Percentiles rank a stretch among this genome's conserved stretches.
phyloP scores from a whole-genome alignment of 2,113 vertebrate species.

The Lophochroa leadbeateri region DNA sequence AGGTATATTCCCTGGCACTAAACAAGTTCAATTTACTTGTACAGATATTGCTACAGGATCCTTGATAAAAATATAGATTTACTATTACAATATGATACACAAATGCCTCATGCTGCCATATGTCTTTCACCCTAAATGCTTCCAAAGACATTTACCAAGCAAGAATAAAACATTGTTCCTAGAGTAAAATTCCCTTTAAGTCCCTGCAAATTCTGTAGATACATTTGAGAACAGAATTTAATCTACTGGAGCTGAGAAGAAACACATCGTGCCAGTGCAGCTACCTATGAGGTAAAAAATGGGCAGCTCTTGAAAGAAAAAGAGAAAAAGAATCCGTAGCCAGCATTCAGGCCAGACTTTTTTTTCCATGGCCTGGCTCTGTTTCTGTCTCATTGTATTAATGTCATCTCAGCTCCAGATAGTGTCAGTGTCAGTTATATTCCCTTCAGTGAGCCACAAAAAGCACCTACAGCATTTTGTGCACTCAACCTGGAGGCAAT shows the following conservation, averaged over 20 bases:
- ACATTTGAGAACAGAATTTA: neutral
- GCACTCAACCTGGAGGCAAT: conserved; percentile 57
- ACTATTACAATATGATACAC: neutral
- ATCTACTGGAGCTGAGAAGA: neutral
- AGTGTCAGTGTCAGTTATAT: conserved; percentile 7
- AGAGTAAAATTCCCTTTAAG: neutral
- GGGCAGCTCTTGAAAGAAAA: neutral
- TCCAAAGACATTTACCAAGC: neutral
- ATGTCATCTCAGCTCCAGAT: neutral
- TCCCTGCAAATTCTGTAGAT: neutral
- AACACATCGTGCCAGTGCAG: neutral
- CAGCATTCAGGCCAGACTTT: neutral
- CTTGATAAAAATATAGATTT: conserved; percentile 1
- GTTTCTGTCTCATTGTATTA: neutral
- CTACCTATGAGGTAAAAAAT: neutral
- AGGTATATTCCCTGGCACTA: neutral
- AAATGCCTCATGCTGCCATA: neutral
- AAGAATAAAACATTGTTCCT: neutral
- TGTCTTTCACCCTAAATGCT: neutral
- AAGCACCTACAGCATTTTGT: conserved; percentile 58
- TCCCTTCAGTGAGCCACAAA: conserved; percentile 58
- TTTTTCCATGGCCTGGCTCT: neutral
- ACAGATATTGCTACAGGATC: neutral
- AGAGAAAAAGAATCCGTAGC: neutral
- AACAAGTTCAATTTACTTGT: neutral